Base-by-base conservation (phyloP, 1,140 invertebrate genomes). In the Cryptotermes secundus region DNA sequence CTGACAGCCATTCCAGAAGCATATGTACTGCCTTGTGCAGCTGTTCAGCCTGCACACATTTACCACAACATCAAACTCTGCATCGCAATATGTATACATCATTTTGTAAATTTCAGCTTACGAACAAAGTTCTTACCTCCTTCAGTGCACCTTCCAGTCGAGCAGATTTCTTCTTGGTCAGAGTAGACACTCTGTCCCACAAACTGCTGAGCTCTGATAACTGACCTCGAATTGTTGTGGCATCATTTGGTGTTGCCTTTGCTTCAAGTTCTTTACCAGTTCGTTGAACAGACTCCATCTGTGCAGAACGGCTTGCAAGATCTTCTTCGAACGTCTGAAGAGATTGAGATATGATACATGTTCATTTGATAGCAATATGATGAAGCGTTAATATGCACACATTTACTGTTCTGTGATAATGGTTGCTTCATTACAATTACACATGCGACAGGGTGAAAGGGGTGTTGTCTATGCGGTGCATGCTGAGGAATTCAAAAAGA, bases 1-100 rank as follows among this genome's bases (percentile, higher is more conserved):
- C 96, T 34, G 96, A 97, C 7, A 99, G 90, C 98, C 98, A 99
- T 88, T 99, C 97, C 6, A 99, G 92, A 0, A 99, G 91, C 90
- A 97, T 95, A 89, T 99, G 97, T 26, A 99, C 97, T 9, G 95
- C 94, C 88, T 97, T 97, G 90, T 99, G 97, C 49, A 99, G 93
- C 87, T 95, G 94, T 89, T 99, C 98, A 79, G 98, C 98, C 92
- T 93, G 86, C 38, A 82, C 42, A 82, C 16, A 38, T n/a, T n/a
- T n/a, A 82, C 49, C 19, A 81, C 34, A n/a, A 53, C 87, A 0
- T 49, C 42, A 82, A 26, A 81, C 9, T 72, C n/a, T 72, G 59
- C 59, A 26, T 26, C 7, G n/a, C 26, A 85, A 80, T 12, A 12
- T 36, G 14, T 26, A 59, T 83, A 42, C 38, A 85, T 45, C 24